Base-by-base conservation (phyloP, 2,113 vertebrate genomes). In the Holacanthus passer region DNA sequence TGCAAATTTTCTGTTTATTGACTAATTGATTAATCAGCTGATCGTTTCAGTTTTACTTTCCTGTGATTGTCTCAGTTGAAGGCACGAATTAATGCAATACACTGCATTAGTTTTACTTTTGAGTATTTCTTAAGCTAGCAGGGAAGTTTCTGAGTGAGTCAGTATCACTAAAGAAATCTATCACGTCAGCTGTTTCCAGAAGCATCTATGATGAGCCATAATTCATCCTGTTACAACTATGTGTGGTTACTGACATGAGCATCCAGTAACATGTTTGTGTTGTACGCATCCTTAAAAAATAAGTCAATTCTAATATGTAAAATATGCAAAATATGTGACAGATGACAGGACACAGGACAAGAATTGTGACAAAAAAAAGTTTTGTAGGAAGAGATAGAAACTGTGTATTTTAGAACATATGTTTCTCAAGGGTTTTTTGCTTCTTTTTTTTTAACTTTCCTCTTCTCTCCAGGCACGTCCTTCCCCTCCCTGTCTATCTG, bases 31-130 rank as follows among this genome's bases (percentile, higher is more conserved):
- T 17, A 35, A 53, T 63, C 58, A 75, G 0, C 27, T 3, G 14
- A 47, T 56, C 0, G 2, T 45, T 69, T 82, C 37, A 53, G 24
- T 64, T 69, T 29, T 31, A 3, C 9, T 73, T 66, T 50, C n/a
- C 1, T 4, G 2, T 60, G 1, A 56, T 6, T 9, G 1, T 35
- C 58, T 65, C 4, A 41, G 32, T 48, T 62, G 5, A 43, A 14
- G 19, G 4, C 20, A 60, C 62, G n/a, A 39, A 19, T n/a, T 65
- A 32, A 75, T 65, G n/a, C 48, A 55, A 31, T 58, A 13, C 4
- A 13, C 5, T 32, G 22, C 24, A 60, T 62, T 24, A 59, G 50
- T 90, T 91, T 91, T 79, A 72, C 73, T 82, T 73, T 81, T 37
- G 4, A 45, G 4, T 13, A 12, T 73, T 13, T 37, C 50, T 89